phyloP scores from a whole-genome alignment of 2,888 invertebrate genomes.

The Oscheius sp. region DNA sequence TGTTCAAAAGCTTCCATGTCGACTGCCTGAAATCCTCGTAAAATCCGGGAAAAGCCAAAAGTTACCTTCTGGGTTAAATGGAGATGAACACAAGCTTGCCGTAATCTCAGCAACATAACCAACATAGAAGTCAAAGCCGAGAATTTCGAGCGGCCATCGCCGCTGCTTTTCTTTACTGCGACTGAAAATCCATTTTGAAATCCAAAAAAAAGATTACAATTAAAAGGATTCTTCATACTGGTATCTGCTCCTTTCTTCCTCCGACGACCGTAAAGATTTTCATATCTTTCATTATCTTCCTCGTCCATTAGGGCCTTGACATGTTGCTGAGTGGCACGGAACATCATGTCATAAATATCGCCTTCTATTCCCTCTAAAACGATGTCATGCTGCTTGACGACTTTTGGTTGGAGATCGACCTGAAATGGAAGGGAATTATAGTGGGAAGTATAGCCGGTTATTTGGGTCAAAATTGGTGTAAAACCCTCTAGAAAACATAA shows the following conservation, averaged over 20 bases:
- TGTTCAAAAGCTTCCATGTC: slow-evolving; percentile 67
- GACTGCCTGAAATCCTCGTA: slow-evolving; percentile 46
- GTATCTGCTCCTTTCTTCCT: slow-evolving; percentile 8
- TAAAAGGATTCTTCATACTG: slow-evolving; percentile 60
- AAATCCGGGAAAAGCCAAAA: neutral
- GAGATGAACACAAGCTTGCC: slow-evolving; percentile 91
- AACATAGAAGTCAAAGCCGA: slow-evolving; percentile 75
- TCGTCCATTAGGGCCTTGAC: slow-evolving; percentile 73
- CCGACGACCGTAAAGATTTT: neutral
- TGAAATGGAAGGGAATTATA: slow-evolving; percentile 25
- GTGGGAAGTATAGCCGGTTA: too few species aligned
- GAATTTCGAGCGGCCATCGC: slow-evolving; percentile 39
- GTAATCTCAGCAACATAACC: slow-evolving; percentile 84
- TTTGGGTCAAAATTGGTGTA: too few species aligned
- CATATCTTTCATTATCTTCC: slow-evolving; percentile 60
- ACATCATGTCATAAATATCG: slow-evolving; percentile 70
- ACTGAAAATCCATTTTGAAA: too few species aligned
- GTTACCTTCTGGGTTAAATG: slow-evolving; percentile 81
- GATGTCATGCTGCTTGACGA: slow-evolving; percentile 69
- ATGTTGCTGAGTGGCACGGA: slow-evolving; percentile 66
- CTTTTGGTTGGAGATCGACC: slow-evolving; percentile 69
- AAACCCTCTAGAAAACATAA: too few species aligned
- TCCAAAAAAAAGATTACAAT: slow-evolving; percentile 35
- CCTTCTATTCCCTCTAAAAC: slow-evolving; percentile 71
- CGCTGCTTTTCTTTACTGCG: slow-evolving; percentile 41